Evolutionary conservation across 1,140 invertebrate species (phyloP), one percentile per base, ranked within the genome.

Genomic region (Bombus superbus): DNA sequence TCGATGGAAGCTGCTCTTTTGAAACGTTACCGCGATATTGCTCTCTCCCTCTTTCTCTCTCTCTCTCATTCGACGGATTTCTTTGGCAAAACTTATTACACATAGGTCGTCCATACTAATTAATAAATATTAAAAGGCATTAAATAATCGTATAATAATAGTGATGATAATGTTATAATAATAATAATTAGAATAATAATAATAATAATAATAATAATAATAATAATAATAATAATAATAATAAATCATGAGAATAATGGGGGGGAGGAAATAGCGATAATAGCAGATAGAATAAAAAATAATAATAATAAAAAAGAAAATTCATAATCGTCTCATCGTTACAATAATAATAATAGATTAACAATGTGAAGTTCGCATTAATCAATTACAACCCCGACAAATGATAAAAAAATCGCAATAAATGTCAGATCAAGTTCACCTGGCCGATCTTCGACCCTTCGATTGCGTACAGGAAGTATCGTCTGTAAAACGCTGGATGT

Each of bases 61-160:
- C 44, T 53, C 64, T 80, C 32, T 68, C 42, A 35, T 53, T 80
- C 86, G 75, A 92, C 90, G 80, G 83, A 79, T 89, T 94, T 95
- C 95, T 95, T 95, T 95, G 95, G 95, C 94, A 95, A 95, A 95
- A 95, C 94, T 95, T 95, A 95, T 95, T 95, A 95, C 95, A 95
- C 95, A 94, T 94, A 95, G 91, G 92, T 95, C 92, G 92, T 93
- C 90, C 88, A 91, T 94, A 94, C 82, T 77, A 94, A 92, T 94
- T 94, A 95, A 95, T 95, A 94, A 95, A 95, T 95, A 94, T 94
- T 92, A 93, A 94, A 62, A 94, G 90, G 89, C 87, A 93, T 94
- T 93, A 94, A 95, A 94, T 94, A 94, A 91, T 92, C 88, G 88
- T 89, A 90, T 87, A 81, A 93, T 91, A 88, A 94, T 92, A 90